A percentile compares a stretch with the other conserved stretches of the same genome.
Conservation (phyloP, 2,797 vertebrate genomes). For the Pelodytes ibericus region DNA sequence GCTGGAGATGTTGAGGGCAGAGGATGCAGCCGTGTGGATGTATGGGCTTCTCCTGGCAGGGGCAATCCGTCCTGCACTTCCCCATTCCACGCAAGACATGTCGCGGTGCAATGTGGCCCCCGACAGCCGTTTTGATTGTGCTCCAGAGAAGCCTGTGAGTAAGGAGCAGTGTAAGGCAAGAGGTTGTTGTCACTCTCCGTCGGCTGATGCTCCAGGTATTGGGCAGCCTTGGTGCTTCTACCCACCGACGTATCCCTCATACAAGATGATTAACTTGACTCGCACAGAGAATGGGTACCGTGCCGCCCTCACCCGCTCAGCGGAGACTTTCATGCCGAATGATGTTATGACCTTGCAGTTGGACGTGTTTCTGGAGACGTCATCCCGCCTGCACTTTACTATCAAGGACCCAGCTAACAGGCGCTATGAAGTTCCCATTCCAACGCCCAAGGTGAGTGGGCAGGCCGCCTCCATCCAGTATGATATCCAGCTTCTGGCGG, state of each 20-base stretch:
- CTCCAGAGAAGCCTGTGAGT: constrained; percentile 69
- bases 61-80: not conserved
- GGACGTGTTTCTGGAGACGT: constrained; percentile 72
- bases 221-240: constrained; percentile 87
- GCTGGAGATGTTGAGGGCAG: not conserved
- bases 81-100: not conserved
- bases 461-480: constrained; percentile 67
- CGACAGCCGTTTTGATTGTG: constrained; percentile 76
- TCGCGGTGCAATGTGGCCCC: constrained; percentile 58
- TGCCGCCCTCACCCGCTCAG: constrained; percentile 68
- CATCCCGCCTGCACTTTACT: constrained; percentile 77
- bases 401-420: constrained; percentile 78
- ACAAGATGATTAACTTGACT: constrained; percentile 72
- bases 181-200: constrained; percentile 79
- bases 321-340: constrained; percentile 72
- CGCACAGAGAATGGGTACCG: constrained; percentile 68
- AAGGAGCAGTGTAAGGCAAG: constrained; percentile 75
- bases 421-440: constrained; percentile 87
- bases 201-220: not conserved
- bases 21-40: constrained; percentile 11
- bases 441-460: constrained; percentile 55
- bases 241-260: constrained; percentile 76
- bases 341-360: constrained; percentile 71
- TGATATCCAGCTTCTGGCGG: constrained; percentile 69
- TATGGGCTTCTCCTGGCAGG: constrained; percentile 3